Conservation (phyloP, 92 coral and sea anemone species). For the Porites divaricata region DNA sequence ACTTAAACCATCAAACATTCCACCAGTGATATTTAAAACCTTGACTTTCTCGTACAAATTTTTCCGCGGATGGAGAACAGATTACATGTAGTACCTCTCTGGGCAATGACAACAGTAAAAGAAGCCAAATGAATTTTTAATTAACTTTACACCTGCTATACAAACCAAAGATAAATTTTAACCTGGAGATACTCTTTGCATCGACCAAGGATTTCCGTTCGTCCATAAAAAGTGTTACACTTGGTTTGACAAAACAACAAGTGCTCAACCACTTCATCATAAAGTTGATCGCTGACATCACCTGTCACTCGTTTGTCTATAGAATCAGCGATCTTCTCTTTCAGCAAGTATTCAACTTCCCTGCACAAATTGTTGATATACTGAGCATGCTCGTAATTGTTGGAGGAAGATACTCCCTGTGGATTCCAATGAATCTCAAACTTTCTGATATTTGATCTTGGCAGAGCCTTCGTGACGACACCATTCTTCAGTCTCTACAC, state of each 20-base stretch:
- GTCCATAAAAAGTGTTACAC: slow-evolving; percentile 63
- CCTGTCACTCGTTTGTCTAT: slow-evolving; percentile 45
- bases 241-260: slow-evolving; percentile 71
- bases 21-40: no score
- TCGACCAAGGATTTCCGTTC: slow-evolving; percentile 46
- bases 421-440: slow-evolving; percentile 60
- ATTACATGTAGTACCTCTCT: no score
- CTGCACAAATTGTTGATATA: slow-evolving; percentile 57
- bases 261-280: slow-evolving; percentile 68
- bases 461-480: slow-evolving; percentile 32
- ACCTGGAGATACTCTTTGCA: slow-evolving; percentile 47
- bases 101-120: no score
- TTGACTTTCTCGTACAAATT: no score
- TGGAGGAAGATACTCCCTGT: slow-evolving; percentile 13
- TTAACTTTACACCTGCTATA: no score
- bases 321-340: slow-evolving; percentile 48
- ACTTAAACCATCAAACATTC: no score
- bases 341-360: slow-evolving; percentile 60
- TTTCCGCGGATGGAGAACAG: no score
- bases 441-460: slow-evolving; percentile 40
- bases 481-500: slow-evolving; percentile 48
- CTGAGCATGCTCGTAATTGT: slow-evolving; percentile 26
- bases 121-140: neutral
- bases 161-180: neutral
- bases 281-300: slow-evolving; percentile 61